Evolutionary conservation across 1,140 invertebrate genomes (phyloP), one percentile per base, ranked within the genome.

Genomic region (Drosophila pruinosa): DNA sequence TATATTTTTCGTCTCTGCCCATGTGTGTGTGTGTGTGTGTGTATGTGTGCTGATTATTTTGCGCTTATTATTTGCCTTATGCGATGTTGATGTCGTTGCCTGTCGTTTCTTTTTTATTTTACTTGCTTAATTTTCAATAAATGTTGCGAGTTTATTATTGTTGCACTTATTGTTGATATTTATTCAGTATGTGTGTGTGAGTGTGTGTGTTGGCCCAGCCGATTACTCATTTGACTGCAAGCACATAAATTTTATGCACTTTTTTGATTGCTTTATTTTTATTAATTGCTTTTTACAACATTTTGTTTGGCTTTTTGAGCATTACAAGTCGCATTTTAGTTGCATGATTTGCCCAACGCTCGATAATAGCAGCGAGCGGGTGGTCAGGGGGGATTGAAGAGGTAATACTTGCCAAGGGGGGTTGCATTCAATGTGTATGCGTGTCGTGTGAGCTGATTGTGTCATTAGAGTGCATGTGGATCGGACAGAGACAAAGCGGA

Each of bases 141-240:
- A 78, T 88, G 74, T 70, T 78, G 74, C 65, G 69, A 73, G 67
- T 80, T 86, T 86, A 78, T 80, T 73, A 75, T 72, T 65, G 62
- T 65, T 48, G 36, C 57, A 53, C 47, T 47, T 45, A 36, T 61
- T 71, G 43, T 50, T 57, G 74, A 43, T 47, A 47, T 36, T 15
- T 62, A 26, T 19, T 50, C 17, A 19, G 22, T 14, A 15, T 39
- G 39, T 58, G 41, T 53, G 15, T 61, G 26, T 62, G 34, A 43
- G 45, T 47, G 58, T 62, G 48, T 47, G 39, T 56, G 22, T 39
- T 64, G 65, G 50, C 28, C 38, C 82, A 78, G 61, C 67, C 83
- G 82, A 88, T 88, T 88, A 88, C 83, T 88, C 82, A 88, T 88
- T 88, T 88, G 82, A 89, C 83, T 88, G 82, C 75, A 88, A 53